Evolutionary conservation across 2,888 invertebrate species (phyloP).

Genomic region (Antitype chi): DNA sequence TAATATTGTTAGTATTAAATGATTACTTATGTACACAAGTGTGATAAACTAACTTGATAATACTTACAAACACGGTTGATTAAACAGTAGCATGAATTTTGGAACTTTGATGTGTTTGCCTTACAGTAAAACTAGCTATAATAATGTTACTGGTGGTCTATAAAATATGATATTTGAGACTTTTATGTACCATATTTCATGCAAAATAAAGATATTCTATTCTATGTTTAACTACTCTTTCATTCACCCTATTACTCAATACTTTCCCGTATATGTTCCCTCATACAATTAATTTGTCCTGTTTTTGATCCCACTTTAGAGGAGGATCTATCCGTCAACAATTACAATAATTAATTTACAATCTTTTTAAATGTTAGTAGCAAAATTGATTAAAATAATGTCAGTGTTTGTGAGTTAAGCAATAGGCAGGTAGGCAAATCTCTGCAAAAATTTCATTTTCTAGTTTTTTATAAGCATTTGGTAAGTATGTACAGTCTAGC

Average conservation of each 20-base stretch:
- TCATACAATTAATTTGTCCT: background rate
- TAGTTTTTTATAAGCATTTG: too few species aligned
- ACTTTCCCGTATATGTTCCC: background rate
- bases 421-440: too few species aligned
- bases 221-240: too few species aligned
- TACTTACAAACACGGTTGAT: constrained; percentile 6
- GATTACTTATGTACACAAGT: constrained; percentile 9
- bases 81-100: constrained; percentile 19
- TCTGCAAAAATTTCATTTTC: too few species aligned
- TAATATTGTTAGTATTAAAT: constrained; percentile 12
- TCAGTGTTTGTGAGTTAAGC: too few species aligned
- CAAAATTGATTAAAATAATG: background rate
- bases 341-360: background rate
- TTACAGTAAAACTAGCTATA: background rate
- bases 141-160: background rate
- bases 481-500: too few species aligned
- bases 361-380: background rate
- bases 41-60: constrained; percentile 29
- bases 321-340: too few species aligned
- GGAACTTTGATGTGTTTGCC: background rate
- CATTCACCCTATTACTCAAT: background rate
- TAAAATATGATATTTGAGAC: background rate
- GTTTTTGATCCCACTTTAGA: background rate
- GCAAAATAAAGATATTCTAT: too few species aligned
- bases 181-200: too few species aligned